phyloP scores from a whole-genome alignment of 2,113 vertebrate species.

The human (Homo sapiens) region GRCh38 chr16:73623501-73624000 shows the following conservation, averaged over 20 bases:
- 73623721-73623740: slow-evolving; percentile 81
- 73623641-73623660: slow-evolving; percentile 86
- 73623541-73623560: slow-evolving; percentile 92
- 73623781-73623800: slow-evolving; percentile 59
- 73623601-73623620: slow-evolving; percentile 89
- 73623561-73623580: slow-evolving; percentile 93
- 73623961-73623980: slow-evolving; percentile 79
- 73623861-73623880: slow-evolving; percentile 79
- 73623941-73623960: slow-evolving; percentile 82
- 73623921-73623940: slow-evolving; percentile 80
- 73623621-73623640: slow-evolving; percentile 88
- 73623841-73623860: slow-evolving; percentile 74
- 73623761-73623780: slow-evolving; percentile 19
- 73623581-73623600: slow-evolving; percentile 91
- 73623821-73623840: slow-evolving; percentile 55
- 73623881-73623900: slow-evolving; percentile 83
- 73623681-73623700: slow-evolving; percentile 88
- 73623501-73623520: slow-evolving; percentile 91
- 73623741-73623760: slow-evolving; percentile 61
- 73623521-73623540: slow-evolving; percentile 91
- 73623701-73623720: slow-evolving; percentile 84
- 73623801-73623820: slow-evolving; percentile 46
- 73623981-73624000: slow-evolving; percentile 79
- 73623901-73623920: slow-evolving; percentile 79
- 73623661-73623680: slow-evolving; percentile 85